These are phyloP conservation scores for Isurus oxyrinchus DNA, from an alignment of 2,113 vertebrate species.

Conservation along the genomic window DNA sequence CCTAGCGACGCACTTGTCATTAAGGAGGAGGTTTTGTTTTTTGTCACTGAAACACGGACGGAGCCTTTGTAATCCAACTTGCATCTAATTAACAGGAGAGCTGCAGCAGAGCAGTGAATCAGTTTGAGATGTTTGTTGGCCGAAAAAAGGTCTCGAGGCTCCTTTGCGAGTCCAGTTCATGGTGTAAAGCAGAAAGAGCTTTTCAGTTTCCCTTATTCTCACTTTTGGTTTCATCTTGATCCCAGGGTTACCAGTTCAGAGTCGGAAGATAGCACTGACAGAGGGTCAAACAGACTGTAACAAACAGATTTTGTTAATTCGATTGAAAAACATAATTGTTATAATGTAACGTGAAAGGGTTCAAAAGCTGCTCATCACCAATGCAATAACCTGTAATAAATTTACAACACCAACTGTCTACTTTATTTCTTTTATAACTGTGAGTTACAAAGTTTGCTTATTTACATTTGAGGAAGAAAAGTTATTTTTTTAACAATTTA, in stretches of 20 bases:
- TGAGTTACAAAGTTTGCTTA: not conserved
- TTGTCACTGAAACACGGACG: not conserved
- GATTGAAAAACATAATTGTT: conserved; percentile 9
- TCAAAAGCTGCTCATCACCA: not conserved
- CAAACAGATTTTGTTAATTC: conserved; percentile 40
- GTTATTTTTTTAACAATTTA: not conserved
- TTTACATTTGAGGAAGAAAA: not conserved
- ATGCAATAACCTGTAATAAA: not conserved
- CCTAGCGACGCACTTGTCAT: conserved; percentile 21
- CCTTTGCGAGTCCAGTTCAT: conserved; percentile 19
- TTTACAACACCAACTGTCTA: not conserved
- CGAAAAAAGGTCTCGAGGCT: conserved; percentile 11
- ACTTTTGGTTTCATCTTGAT: conserved; percentile 38
- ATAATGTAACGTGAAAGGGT: no score
- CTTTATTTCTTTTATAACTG: not conserved
- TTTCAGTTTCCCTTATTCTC: conserved; percentile 39
- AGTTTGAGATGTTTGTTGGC: not conserved
- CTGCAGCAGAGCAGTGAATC: not conserved
- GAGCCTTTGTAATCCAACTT: not conserved
- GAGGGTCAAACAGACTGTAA: conserved; percentile 37
- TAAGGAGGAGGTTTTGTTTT: not conserved
- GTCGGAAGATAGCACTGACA: conserved; percentile 31
- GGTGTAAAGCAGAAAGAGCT: conserved; percentile 37
- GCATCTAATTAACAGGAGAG: not conserved
- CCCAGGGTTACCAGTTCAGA: conserved; percentile 35